A percentile compares a stretch with the other conserved stretches of the same genome.
phyloP scores from a whole-genome alignment of 2,888 invertebrate species.

The Trachelus troglodyta region DNA sequence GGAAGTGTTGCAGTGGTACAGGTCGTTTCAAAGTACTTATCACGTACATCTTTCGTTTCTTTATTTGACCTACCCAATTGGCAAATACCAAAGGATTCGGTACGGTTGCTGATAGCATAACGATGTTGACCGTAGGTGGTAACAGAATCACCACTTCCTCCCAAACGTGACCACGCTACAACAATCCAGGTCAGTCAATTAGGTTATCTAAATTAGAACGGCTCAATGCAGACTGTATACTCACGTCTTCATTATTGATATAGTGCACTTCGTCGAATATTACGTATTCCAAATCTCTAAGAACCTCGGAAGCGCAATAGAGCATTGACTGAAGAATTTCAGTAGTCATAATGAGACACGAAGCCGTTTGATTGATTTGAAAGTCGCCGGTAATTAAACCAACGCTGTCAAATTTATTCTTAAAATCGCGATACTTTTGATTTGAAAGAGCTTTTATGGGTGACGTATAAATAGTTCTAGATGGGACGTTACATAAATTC shows the following conservation, averaged over 20 bases:
- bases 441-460: slow-evolving; percentile 99
- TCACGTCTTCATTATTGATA: slow-evolving; percentile 93
- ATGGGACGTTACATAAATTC: background rate
- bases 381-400: slow-evolving; percentile 95
- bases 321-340: slow-evolving; percentile 98
- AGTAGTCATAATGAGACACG: slow-evolving; percentile 99
- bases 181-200: slow-evolving; percentile 7
- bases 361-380: slow-evolving; percentile 92
- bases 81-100: slow-evolving; percentile 98
- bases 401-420: slow-evolving; percentile 90
- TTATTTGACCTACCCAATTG: slow-evolving; percentile 89
- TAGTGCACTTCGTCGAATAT: slow-evolving; percentile 99
- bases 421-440: slow-evolving; percentile 98
- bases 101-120: slow-evolving; percentile 97
- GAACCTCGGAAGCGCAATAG: slow-evolving; percentile 93
- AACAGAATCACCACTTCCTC: slow-evolving; percentile 97
- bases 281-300: slow-evolving; percentile 97
- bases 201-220: background rate
- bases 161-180: slow-evolving; percentile 96
- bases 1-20: slow-evolving; percentile 93
- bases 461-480: slow-evolving; percentile 93
- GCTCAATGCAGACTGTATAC: slow-evolving; percentile 21
- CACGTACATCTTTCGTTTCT: slow-evolving; percentile 90
- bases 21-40: slow-evolving; percentile 94
- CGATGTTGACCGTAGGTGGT: slow-evolving; percentile 94